phyloP scores from a whole-genome alignment of 2,797 vertebrate genomes.

The Lithobates pipiens region DNA sequence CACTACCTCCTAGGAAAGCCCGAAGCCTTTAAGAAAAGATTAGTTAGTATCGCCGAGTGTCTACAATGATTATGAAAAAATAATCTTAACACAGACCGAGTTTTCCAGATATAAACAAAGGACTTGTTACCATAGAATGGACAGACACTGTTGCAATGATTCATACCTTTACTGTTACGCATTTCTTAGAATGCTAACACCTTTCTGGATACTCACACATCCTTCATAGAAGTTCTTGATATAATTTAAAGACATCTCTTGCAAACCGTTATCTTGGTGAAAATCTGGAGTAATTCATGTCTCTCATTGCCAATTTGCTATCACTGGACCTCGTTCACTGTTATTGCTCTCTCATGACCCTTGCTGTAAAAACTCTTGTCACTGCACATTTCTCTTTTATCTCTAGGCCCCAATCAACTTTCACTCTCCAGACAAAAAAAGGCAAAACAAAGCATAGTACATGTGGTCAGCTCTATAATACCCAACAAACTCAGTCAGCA shows the following conservation, averaged over 20 bases:
- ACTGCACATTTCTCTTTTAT: slow-evolving; percentile 80
- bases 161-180: no score
- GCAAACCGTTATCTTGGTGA: slow-evolving; percentile 64
- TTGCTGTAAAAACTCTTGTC: slow-evolving; percentile 76
- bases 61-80: not conserved
- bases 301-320: slow-evolving; percentile 71
- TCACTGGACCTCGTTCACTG: slow-evolving; percentile 68
- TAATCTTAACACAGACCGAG: not conserved
- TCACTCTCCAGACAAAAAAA: slow-evolving; percentile 74
- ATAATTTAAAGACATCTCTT: slow-evolving; percentile 87
- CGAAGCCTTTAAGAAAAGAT: not conserved
- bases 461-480: slow-evolving; percentile 76
- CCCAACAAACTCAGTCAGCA: slow-evolving; percentile 80
- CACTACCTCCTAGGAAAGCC: not conserved
- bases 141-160: not conserved
- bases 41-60: not conserved
- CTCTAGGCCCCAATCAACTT: slow-evolving; percentile 77
- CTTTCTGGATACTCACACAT: slow-evolving; percentile 80
- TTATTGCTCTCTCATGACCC: slow-evolving; percentile 67
- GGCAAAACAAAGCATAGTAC: slow-evolving; percentile 72
- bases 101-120: not conserved
- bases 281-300: slow-evolving; percentile 66
- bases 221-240: slow-evolving; percentile 90
- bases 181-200: not conserved
- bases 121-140: not conserved